A percentile compares a stretch with the other conserved stretches of the same genome.
Conservation (phyloP, 2,113 vertebrate genomes). For the Geothlypis trichas region DNA sequence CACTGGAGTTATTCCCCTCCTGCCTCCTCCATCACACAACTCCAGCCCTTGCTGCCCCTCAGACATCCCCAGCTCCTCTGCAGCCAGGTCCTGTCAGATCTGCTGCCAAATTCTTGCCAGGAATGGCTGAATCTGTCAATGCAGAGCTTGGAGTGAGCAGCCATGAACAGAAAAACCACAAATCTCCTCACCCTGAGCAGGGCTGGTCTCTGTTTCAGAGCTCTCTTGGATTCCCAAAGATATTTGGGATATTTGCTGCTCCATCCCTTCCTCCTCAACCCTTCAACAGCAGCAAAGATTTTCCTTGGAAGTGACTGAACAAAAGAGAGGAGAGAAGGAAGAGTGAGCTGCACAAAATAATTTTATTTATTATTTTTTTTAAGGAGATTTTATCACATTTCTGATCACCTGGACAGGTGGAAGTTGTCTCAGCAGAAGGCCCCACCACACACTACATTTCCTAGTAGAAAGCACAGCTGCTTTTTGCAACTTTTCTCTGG, state of each 20-base stretch:
- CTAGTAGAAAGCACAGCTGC: background rate
- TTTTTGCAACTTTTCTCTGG: background rate
- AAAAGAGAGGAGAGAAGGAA: background rate
- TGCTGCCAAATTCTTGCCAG: background rate
- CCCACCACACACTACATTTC: background rate
- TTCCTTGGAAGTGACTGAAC: background rate
- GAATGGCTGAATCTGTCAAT: background rate
- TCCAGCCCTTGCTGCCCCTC: background rate
- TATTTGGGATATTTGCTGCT: background rate
- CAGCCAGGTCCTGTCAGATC: background rate
- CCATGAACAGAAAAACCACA: background rate
- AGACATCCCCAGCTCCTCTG: background rate
- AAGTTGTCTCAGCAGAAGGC: background rate
- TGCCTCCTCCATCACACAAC: background rate
- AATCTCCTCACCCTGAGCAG: background rate
- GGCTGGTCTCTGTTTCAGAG: background rate
- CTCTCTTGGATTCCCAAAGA: background rate
- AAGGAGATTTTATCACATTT: background rate
- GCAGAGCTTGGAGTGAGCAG: background rate
- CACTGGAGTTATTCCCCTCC: rapidly evolving
- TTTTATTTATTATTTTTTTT: too few species aligned
- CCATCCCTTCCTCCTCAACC: background rate
- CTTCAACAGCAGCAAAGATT: background rate
- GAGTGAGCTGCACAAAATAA: background rate
- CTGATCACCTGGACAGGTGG: background rate